Conservation (phyloP, 1,140 invertebrate genomes). For the Calycopis cecrops region DNA sequence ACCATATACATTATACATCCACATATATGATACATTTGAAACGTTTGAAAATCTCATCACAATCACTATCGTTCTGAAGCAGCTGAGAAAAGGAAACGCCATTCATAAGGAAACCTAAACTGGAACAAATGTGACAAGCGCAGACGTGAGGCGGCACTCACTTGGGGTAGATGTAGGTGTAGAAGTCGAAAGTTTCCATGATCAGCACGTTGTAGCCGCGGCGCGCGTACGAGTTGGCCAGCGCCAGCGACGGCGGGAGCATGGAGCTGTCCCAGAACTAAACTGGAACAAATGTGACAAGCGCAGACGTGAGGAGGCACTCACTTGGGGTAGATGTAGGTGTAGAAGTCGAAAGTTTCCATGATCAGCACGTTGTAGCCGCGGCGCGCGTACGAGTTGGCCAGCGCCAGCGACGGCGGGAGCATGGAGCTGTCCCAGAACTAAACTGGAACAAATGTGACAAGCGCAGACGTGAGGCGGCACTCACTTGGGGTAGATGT, state of each 20-base stretch:
- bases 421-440: conserved; percentile 47
- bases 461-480: not conserved
- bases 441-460: too few species aligned
- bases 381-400: conserved; percentile 40
- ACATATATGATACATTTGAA: too few species aligned
- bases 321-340: conserved; percentile 63
- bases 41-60: too few species aligned
- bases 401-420: conserved; percentile 46
- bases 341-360: conserved; percentile 50
- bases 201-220: conserved; percentile 58
- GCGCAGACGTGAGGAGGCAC: conserved; percentile 17
- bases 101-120: conserved; percentile 64
- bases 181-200: conserved; percentile 47
- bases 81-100: too few species aligned
- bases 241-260: conserved; percentile 42
- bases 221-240: conserved; percentile 46
- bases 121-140: too few species aligned
- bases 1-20: too few species aligned
- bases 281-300: too few species aligned
- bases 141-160: conserved; percentile 33
- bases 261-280: conserved; percentile 50
- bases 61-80: too few species aligned
- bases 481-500: conserved; percentile 65
- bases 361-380: conserved; percentile 59
- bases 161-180: conserved; percentile 62